Conservation (phyloP, 2,797 vertebrate genomes). For the Hirundo rustica region DNA sequence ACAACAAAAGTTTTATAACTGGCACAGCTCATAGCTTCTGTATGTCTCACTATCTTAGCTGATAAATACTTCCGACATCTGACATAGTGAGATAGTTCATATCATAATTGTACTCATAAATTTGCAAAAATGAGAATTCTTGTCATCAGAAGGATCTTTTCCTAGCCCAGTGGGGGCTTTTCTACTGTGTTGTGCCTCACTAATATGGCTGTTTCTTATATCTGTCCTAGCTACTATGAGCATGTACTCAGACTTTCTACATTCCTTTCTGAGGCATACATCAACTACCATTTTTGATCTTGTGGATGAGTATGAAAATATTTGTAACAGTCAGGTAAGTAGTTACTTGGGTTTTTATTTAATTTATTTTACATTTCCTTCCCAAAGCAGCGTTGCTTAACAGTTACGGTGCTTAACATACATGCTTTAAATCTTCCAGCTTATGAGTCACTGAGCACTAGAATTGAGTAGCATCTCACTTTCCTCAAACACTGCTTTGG, state of each 20-base stretch:
- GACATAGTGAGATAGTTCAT: not conserved
- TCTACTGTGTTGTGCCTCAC: not conserved
- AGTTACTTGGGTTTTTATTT: not conserved
- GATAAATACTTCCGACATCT: not conserved
- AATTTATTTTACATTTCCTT: not conserved
- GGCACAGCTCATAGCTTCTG: not conserved
- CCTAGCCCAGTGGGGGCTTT: not conserved
- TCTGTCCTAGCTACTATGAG: conserved; percentile 85
- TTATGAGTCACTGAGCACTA: not conserved
- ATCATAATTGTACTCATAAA: not conserved
- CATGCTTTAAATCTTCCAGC: not conserved
- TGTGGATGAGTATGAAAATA: conserved; percentile 88
- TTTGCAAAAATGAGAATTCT: not conserved
- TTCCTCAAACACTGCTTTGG: not conserved
- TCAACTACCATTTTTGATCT: conserved; percentile 92
- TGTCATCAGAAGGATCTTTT: not conserved
- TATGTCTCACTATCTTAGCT: not conserved
- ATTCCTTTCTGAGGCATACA: conserved; percentile 87
- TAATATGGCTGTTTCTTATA: not conserved
- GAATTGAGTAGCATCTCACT: not conserved
- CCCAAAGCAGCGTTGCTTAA: not conserved
- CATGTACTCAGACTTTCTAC: conserved; percentile 91
- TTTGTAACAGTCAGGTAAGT: conserved; percentile 87
- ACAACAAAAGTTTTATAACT: not conserved
- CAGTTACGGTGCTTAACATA: not conserved